Evolutionary conservation across 2,888 invertebrate species (phyloP).

Genomic region (Willowsia nigromaculata): DNA sequence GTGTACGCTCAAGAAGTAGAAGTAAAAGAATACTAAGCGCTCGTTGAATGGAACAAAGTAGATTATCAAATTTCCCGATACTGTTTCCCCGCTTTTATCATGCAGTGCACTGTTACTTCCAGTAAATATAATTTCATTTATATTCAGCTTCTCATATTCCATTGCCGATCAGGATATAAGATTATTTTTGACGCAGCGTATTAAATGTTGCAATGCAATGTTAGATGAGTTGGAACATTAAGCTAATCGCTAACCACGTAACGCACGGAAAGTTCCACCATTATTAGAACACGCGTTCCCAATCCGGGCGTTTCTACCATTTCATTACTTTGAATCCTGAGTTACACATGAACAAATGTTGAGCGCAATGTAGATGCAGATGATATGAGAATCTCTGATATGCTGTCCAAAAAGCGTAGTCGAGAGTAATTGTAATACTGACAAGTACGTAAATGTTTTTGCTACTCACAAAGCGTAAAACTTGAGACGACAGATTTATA

Average conservation of each 20-base stretch:
- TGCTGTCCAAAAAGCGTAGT: no score
- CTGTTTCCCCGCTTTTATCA: no score
- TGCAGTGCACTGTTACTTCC: no score
- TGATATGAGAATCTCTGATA: no score
- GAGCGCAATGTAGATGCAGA: not conserved
- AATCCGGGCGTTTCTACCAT: not conserved
- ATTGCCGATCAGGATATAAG: no score
- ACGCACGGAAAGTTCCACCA: not conserved
- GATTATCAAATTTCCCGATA: no score
- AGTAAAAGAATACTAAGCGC: no score
- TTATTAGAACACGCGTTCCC: not conserved
- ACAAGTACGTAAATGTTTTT: not conserved
- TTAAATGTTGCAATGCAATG: not conserved
- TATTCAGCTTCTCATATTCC: no score
- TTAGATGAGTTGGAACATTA: not conserved
- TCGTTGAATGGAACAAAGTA: no score
- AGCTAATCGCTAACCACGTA: not conserved
- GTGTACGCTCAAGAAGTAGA: no score
- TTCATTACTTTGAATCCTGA: not conserved
- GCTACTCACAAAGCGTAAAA: conserved; percentile 20
- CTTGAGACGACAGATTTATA: conserved; percentile 32
- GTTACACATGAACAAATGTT: not conserved
- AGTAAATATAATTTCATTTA: no score
- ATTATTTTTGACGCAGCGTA: not conserved
- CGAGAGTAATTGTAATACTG: no score